Conservation (phyloP, 2,113 vertebrate genomes). For the Cyprinodon variegatus region DNA sequence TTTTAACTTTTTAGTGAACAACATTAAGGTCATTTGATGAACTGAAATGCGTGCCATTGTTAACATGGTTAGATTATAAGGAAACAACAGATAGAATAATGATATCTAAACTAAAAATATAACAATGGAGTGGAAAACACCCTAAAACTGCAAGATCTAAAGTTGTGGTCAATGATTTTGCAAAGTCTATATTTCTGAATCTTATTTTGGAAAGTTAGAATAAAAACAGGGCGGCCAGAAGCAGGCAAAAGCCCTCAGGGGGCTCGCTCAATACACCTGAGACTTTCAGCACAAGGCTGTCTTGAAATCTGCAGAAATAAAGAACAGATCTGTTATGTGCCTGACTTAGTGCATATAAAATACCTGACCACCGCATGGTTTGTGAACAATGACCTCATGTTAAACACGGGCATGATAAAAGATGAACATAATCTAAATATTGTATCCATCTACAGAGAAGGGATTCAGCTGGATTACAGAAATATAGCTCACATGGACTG, state of each 20-base stretch:
- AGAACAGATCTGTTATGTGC: background rate
- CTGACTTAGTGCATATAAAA: too few species aligned
- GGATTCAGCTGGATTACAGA: background rate
- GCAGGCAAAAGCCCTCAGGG: background rate
- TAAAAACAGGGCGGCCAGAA: background rate
- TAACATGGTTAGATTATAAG: too few species aligned
- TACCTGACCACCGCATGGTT: background rate
- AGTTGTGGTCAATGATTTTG: background rate
- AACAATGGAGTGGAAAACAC: background rate
- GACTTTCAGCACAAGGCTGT: background rate
- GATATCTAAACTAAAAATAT: background rate
- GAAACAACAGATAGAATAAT: background rate
- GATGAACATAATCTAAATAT: background rate
- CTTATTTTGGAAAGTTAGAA: background rate
- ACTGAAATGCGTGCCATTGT: background rate
- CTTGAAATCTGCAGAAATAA: background rate
- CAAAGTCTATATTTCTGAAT: background rate
- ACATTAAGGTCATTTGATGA: slow-evolving; percentile 1
- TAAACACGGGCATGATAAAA: background rate
- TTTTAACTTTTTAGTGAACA: slow-evolving; percentile 28
- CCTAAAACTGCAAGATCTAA: background rate
- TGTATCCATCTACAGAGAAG: background rate
- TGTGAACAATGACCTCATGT: background rate
- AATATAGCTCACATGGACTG: background rate
- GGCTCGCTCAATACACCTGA: background rate